phyloP scores from a whole-genome alignment of 1,140 invertebrate genomes.

The Drosophila sucinea region DNA sequence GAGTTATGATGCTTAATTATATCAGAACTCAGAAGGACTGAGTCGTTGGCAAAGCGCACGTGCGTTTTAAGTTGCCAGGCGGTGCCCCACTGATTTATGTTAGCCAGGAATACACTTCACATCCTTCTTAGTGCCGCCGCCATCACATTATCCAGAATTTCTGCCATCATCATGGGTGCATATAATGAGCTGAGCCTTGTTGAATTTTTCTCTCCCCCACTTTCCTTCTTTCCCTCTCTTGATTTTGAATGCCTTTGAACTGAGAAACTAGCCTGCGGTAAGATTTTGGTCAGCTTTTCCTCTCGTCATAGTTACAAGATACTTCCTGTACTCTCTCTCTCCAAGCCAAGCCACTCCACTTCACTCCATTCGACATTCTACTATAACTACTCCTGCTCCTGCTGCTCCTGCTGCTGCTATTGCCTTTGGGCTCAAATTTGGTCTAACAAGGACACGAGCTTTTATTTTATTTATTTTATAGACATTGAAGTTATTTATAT shows the following conservation, averaged over 20 bases:
- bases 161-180: conserved; percentile 35
- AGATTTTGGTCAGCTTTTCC: conserved; percentile 45
- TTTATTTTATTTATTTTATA: conserved; percentile 12
- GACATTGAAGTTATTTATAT: conserved; percentile 15
- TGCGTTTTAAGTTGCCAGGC: conserved; percentile 61
- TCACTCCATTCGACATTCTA: neutral
- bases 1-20: conserved; percentile 70
- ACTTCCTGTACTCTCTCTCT: neutral
- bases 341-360: neutral
- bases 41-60: conserved; percentile 39
- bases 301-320: conserved; percentile 24
- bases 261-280: conserved; percentile 55
- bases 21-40: conserved; percentile 35
- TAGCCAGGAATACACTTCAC: conserved; percentile 17
- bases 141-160: conserved; percentile 7
- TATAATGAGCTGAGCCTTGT: conserved; percentile 45
- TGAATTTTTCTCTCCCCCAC: neutral
- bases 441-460: conserved; percentile 16
- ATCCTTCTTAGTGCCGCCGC: neutral
- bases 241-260: conserved; percentile 55
- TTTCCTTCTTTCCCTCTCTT: neutral
- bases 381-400: neutral
- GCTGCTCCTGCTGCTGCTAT: neutral
- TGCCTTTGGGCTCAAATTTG: conserved; percentile 12
- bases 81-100: conserved; percentile 51